Conservation (phyloP, 2,888 invertebrate species). For the Chymomyza amoena region DNA sequence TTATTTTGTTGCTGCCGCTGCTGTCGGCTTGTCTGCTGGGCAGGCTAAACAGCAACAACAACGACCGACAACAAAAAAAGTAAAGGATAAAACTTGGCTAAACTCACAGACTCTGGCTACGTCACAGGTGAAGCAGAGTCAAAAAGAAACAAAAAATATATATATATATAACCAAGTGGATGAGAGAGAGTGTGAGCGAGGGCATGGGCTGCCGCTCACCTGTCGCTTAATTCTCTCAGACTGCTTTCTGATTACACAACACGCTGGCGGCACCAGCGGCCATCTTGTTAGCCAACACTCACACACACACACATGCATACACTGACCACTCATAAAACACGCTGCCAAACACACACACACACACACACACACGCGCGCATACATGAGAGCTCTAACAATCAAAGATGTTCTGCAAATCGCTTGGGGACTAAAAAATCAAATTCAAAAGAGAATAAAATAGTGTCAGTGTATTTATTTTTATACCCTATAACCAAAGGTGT, state of each 20-base stretch:
- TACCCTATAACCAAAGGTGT: too few relatives aligned
- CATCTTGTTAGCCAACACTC: not conserved
- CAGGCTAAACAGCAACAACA: not conserved
- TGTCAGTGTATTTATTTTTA: too few relatives aligned
- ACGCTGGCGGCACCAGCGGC: not conserved
- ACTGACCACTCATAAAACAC: not conserved
- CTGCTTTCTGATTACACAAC: slow-evolving; percentile 7
- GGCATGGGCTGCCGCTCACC: not conserved
- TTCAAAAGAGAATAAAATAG: too few relatives aligned
- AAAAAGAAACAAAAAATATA: not conserved
- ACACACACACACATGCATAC: not conserved
- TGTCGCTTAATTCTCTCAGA: slow-evolving; percentile 1
- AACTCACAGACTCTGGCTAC: not conserved
- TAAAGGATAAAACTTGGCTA: not conserved
- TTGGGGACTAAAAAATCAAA: too few relatives aligned
- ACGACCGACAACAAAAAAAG: not conserved
- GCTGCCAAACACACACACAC: too few relatives aligned
- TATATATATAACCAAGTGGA: not conserved
- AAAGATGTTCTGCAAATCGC: too few relatives aligned
- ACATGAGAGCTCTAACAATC: not conserved
- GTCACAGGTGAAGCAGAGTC: not conserved
- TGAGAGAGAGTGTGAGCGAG: not conserved
- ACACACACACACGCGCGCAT: not conserved
- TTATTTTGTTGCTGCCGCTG: not conserved
- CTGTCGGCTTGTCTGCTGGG: not conserved